Conservation (phyloP, 2,797 vertebrate genomes). For the Etheostoma nigrum region DNA sequence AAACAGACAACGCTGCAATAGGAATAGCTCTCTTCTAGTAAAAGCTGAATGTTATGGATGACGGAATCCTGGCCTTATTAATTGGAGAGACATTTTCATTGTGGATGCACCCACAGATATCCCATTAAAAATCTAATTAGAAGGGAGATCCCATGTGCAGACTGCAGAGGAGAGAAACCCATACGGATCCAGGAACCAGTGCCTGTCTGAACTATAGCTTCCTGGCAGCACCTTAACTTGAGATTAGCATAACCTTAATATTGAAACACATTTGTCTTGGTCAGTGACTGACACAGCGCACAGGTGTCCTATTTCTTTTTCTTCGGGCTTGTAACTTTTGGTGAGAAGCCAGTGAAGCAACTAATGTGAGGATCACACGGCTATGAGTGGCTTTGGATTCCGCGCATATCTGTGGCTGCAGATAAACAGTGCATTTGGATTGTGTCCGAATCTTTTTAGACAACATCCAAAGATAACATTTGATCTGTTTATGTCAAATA, state of each 20-base stretch:
- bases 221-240: constrained; percentile 13
- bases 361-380: constrained; percentile 27
- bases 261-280: constrained; percentile 21
- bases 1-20: constrained; percentile 12
- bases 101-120: constrained; percentile 51
- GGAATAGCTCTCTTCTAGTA: constrained; percentile 20
- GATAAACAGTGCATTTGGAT: constrained; percentile 24
- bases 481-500: constrained; percentile 21
- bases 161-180: constrained; percentile 28
- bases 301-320: constrained; percentile 25
- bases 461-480: constrained; percentile 4
- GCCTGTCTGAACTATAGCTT: constrained; percentile 36
- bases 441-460: constrained; percentile 27
- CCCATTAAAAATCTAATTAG: constrained; percentile 68
- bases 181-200: constrained; percentile 7
- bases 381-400: constrained; percentile 11
- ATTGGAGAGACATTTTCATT: constrained; percentile 38
- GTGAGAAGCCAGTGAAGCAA: constrained; percentile 15
- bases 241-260: constrained; percentile 17
- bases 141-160: constrained; percentile 19
- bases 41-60: constrained; percentile 42
- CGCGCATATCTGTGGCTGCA: constrained; percentile 30
- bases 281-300: constrained; percentile 13
- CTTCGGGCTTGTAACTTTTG: constrained; percentile 10
- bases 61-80: constrained; percentile 38